Base-by-base conservation (phyloP, 2,888 invertebrate species). In the Cordilura impudica region DNA sequence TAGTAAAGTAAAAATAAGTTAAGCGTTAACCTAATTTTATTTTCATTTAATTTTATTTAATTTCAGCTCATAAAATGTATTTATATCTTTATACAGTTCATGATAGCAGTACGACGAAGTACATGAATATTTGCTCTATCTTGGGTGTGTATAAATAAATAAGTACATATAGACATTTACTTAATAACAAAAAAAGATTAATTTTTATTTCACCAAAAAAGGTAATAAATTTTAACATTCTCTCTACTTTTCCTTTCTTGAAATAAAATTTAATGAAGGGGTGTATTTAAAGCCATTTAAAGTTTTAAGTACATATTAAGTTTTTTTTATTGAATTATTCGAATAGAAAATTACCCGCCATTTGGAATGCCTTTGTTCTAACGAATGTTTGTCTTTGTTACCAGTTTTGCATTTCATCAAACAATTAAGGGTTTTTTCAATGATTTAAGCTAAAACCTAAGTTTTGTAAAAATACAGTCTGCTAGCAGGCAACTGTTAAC, bases 1-100 rank as follows among this genome's bases (percentile, higher is more conserved):
- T 54, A 61, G 60, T 67, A 47, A 54, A 47, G 23, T 35, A 26
- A 70, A 81, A 83, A 81, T 81, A 82, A 82, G 78, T 82, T 82
- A 81, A 82, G 82, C 82, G 82, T 83, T 83, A 82, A 83, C 83
- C 83, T 83, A 83, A 83, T 83, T 83, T 83, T 83, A 83, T 83
- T 82, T 83, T 82, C 82, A 82, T 83, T 83, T 83, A 82, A 83
- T 82, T 82, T 83, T 81, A 83, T 83, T 81, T 83, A 81, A 83
- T 83, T 82, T 83, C 71, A 82, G 71, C 79, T 78, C 82, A 82
- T 82, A 82, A 82, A 82, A 74, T 75, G 76, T 67, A 73, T 79
- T 35, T 16, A 43, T 56, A 39, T 76, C 29, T 66, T 51, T 47
- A 49, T 47, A 2, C 29, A 56, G 26, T 76, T 54, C 45, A 29